Evolutionary conservation across 2,888 invertebrate genomes (phyloP).

Genomic region (Microplitis deprimator): DNA sequence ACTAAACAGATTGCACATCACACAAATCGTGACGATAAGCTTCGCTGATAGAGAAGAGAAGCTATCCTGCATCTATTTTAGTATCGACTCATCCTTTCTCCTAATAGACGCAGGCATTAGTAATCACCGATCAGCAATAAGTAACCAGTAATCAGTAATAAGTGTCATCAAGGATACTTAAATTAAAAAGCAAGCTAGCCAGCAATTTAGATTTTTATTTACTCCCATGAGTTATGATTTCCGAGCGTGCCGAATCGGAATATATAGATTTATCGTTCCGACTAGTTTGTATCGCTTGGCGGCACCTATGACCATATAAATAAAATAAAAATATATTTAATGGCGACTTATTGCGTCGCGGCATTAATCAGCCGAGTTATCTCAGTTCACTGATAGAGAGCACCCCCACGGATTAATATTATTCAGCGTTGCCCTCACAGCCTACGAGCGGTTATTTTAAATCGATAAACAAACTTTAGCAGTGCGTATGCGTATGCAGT

Average conservation of each 20-base stretch:
- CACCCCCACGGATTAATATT: constrained; percentile 22
- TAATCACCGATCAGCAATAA: not conserved
- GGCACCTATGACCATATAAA: constrained; percentile 43
- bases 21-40: not conserved
- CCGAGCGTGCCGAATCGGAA: constrained; percentile 30
- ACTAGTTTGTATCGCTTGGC: constrained; percentile 43
- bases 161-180: no score
- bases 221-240: constrained; percentile 33
- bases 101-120: not conserved
- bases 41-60: not conserved
- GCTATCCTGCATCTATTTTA: constrained; percentile 21
- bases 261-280: constrained; percentile 33
- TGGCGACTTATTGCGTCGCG: constrained; percentile 65
- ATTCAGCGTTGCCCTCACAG: not conserved
- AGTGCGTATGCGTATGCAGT: no score
- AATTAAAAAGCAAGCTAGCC: not conserved
- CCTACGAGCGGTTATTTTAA: constrained; percentile 16
- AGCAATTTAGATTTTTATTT: not conserved
- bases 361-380: constrained; percentile 41
- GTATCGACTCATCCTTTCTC: constrained; percentile 30
- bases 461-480: constrained; percentile 25
- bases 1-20: not conserved
- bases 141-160: no score
- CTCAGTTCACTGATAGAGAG: constrained; percentile 31
- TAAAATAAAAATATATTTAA: constrained; percentile 55